Conservation (phyloP, 2,888 invertebrate species). For the Ochropacha duplaris region DNA sequence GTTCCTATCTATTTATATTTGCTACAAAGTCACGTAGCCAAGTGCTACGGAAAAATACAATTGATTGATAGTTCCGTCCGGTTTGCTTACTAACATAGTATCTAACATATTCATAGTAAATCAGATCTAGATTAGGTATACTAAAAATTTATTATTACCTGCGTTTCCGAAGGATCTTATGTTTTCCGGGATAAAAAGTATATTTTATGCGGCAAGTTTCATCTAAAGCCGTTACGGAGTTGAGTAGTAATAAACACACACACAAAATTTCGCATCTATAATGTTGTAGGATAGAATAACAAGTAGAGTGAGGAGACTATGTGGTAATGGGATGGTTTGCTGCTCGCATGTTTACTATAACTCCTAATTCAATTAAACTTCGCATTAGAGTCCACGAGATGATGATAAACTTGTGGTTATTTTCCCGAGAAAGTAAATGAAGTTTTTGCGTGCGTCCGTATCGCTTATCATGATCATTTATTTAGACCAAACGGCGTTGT, state of each 20-base stretch:
- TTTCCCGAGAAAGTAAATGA: constrained; percentile 25
- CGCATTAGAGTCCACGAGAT: constrained; percentile 18
- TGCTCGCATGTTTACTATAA: constrained; percentile 13
- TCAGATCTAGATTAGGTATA: no score
- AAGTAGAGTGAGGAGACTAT: not conserved
- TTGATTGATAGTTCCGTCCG: no score
- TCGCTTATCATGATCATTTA: constrained; percentile 17
- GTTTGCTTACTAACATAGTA: no score
- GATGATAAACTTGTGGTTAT: constrained; percentile 19
- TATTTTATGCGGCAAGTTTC: no score
- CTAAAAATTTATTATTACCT: no score
- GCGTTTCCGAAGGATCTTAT: no score
- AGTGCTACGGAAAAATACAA: not conserved
- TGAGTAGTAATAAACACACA: no score
- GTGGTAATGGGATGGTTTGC: not conserved
- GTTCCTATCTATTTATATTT: constrained; percentile 16
- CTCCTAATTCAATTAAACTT: constrained; percentile 20
- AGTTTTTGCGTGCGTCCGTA: constrained; percentile 24
- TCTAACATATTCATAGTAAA: no score
- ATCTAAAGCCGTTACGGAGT: no score
- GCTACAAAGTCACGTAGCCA: constrained; percentile 10
- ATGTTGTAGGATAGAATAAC: no score
- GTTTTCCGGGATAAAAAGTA: no score
- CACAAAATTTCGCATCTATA: no score
- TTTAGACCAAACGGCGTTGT: constrained; percentile 9